Base-by-base conservation (phyloP, 1,140 invertebrate species). In the Camponotus floridanus region DNA sequence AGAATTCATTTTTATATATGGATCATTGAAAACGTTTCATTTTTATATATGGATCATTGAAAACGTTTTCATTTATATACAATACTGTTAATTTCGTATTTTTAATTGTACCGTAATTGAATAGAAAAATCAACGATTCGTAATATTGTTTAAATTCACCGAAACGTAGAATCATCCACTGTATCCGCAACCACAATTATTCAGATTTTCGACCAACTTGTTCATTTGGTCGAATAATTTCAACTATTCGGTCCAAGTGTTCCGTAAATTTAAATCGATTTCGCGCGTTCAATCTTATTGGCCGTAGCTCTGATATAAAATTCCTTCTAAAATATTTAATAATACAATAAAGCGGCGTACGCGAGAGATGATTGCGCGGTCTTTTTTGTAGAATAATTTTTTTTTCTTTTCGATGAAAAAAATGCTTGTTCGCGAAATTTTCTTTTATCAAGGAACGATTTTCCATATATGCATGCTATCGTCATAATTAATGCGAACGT, bases 171-270 rank as follows among this genome's bases (percentile, higher is more conserved):
- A 86, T 88, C 65, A 61, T 48, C 45, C 33, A 39, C 45, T 36
- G 33, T 64, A 51, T 57, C 15, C 59, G 85, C 51, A 68, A 39
- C 21, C 18, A 74, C 67, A 80, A 89, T 90, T 87, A 90, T 90
- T 90, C 51, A 76, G 79, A 87, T 90, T 90, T 90, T 90, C 88
- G 76, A 26, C 51, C 86, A 70, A 85, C 76, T 87, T 78, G 88
- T 90, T 90, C 80, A 88, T 90, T 90, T 90, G 89, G 36, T n/a
- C 76, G 86, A 87, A 90, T 90, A 90, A 90, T 90, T 90, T 90
- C 88, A 89, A 89, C 86, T 89, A 89, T 90, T 89, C 88, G 89
- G 74, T 90, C 70, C 57, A 87, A 76, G 80, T 90, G 83, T 81
- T 89, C 73, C 89, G 80, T 59, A 85, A 90, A 90, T 90, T 90